Evolutionary conservation across 1,140 invertebrate genomes (phyloP), one percentile per base, ranked within the genome.

Genomic region (Dryas iulia): DNA sequence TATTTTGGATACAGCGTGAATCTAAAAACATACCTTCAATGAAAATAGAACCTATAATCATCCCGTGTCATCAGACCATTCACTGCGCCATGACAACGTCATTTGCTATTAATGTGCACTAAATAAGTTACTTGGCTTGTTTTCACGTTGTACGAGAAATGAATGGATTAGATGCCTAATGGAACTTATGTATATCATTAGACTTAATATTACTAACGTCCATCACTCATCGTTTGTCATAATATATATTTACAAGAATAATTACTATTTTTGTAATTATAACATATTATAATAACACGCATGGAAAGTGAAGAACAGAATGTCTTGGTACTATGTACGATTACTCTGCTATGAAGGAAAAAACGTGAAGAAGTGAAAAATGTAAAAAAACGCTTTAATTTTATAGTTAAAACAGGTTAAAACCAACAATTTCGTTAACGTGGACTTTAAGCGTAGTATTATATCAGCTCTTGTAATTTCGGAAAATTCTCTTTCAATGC

Each of bases 131-230:
- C 39, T 39, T 39, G 21, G 1, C 39, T 47, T 21, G 39, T 47
- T 47, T 47, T 47, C 39, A 47, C 39, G 39, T 47, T 21, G 39
- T 47, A 47, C 8, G 30, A 7, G 39, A 47, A 47, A 47, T 47
- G 14, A 21, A 47, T 47, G 26, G 26, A 28, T 28, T 28, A 28
- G 26, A 28, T 47, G 14, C 14, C 2, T 47, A 47, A 47, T 47
- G 39, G 39, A 47, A 47, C 39, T 47, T 47, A 47, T 47, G 39
- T 47, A 47, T 47, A 47, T 47, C 14, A 47, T 47, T 47, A 21
- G 39, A 47, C 0, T 47, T 47, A 18, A 21, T 18, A 47, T 47
- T 47, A 47, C 39, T 18, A 21, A 47, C 39, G 14, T 18, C 7
- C 14, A 47, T 47, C 39, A 47, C 0, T 47, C 39, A 47, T 47